Base-by-base conservation (phyloP, 2,797 vertebrate species). In the Ceyx erithaca region DNA sequence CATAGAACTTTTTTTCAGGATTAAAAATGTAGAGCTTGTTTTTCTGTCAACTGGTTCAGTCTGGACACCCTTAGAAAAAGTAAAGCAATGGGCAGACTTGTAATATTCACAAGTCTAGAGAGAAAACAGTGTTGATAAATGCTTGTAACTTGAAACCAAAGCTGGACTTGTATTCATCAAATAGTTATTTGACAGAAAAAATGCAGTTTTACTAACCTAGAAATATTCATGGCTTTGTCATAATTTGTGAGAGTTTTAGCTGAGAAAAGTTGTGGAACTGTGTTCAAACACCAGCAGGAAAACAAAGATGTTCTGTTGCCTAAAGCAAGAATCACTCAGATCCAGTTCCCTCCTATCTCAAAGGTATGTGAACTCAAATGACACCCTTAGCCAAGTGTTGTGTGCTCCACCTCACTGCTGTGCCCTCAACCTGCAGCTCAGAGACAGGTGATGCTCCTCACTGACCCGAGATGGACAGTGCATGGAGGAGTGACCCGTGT, bases 61-160 rank as follows among this genome's bases (percentile, higher is more conserved):
- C 20, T 26, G 14, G 22, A 69, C 6, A 12, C 48, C n/a, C 49
- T 82, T 61, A 41, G 21, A 17, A 84, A 51, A 72, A 52, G 19
- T 30, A 88, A 70, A 58, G 15, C 9, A 59, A n/a, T 10, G 30
- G 73, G 93, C 43, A 6, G 4, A 33, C 9, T 30, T 46, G 20
- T 10, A 69, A 63, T 52, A 73, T 41, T 68, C 48, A 64, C 4
- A 80, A 57, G 48, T 51, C 20, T 45, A 77, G 25, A 35, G 26
- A 85, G 43, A 90, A 76, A 12, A 57, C 3, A 37, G 16, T 21
- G 21, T 43, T 80, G n/a, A 57, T 58, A 90, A 81, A 89, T 31
- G 10, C 14, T 51, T 71, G 9, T 10, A 87, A 67, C n/a, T 48
- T 81, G 61, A 89, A 92, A 91, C 7, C 10, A 80, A 93, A 77